Evolutionary conservation across 2,888 invertebrate genomes (phyloP).

Genomic region (Polymixis lichenea): DNA sequence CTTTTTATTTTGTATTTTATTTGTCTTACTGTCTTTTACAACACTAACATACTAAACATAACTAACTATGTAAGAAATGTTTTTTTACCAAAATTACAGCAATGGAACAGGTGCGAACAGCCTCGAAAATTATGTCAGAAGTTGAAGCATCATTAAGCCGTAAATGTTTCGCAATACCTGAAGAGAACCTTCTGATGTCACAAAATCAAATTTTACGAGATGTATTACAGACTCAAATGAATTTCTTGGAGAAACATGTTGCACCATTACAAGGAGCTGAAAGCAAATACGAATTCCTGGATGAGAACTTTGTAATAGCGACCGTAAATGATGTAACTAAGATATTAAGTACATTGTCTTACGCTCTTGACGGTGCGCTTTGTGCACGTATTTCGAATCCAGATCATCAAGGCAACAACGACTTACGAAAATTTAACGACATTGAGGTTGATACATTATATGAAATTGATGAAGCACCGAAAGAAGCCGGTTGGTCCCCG

Average conservation of each 20-base stretch:
- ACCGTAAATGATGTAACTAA: slow-evolving; percentile 71
- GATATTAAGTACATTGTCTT: slow-evolving; percentile 74
- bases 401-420: not conserved
- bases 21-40: not conserved
- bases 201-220: slow-evolving; percentile 71
- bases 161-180: slow-evolving; percentile 69
- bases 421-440: slow-evolving; percentile 46
- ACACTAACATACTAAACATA: not conserved
- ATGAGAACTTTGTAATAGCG: slow-evolving; percentile 57
- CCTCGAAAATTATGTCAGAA: slow-evolving; percentile 69
- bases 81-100: slow-evolving; percentile 70
- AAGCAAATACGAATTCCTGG: slow-evolving; percentile 13
- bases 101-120: slow-evolving; percentile 69
- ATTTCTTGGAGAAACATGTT: slow-evolving; percentile 69
- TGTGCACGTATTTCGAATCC: slow-evolving; percentile 65
- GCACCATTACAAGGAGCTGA: slow-evolving; percentile 19
- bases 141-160: slow-evolving; percentile 69
- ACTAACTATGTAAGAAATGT: not conserved
- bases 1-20: not conserved
- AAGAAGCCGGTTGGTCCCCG: slow-evolving; percentile 59
- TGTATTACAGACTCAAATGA: slow-evolving; percentile 72
- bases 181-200: slow-evolving; percentile 64
- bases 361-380: slow-evolving; percentile 72
- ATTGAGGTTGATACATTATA: slow-evolving; percentile 16
- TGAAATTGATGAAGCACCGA: slow-evolving; percentile 47